A percentile compares a stretch with the other conserved stretches of the same genome.
These are phyloP conservation scores for Myotis pilosus DNA, from an alignment of 2,797 vertebrate genomes.

Conservation along the genomic window DNA sequence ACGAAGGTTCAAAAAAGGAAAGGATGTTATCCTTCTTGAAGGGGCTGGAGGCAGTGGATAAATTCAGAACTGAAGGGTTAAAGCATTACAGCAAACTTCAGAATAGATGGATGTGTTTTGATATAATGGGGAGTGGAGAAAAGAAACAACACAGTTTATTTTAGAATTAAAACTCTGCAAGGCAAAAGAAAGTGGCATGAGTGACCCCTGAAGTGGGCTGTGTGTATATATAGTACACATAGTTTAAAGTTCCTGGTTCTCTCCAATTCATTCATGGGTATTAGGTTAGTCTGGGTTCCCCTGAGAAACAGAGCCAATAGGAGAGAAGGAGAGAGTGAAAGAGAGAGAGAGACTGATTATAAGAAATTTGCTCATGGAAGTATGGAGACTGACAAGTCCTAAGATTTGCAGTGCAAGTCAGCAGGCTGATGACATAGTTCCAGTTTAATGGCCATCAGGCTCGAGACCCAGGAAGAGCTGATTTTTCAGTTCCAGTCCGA, in stretches of 20 bases:
- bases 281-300: background rate
- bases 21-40: background rate
- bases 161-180: background rate
- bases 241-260: background rate
- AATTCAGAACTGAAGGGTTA: background rate
- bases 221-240: background rate
- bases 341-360: background rate
- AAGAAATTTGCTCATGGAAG: background rate
- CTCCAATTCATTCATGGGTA: background rate
- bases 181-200: background rate
- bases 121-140: background rate
- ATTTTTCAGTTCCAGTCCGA: background rate
- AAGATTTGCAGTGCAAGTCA: background rate
- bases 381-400: background rate
- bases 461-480: background rate
- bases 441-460: background rate
- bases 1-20: background rate
- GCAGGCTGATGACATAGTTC: background rate
- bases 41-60: background rate
- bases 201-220: background rate
- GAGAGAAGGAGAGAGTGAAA: background rate
- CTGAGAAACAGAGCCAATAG: background rate
- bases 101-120: background rate
- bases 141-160: background rate
- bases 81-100: background rate